Base-by-base conservation (phyloP, 1,140 invertebrate genomes). In the Drosophila neocordata region DNA sequence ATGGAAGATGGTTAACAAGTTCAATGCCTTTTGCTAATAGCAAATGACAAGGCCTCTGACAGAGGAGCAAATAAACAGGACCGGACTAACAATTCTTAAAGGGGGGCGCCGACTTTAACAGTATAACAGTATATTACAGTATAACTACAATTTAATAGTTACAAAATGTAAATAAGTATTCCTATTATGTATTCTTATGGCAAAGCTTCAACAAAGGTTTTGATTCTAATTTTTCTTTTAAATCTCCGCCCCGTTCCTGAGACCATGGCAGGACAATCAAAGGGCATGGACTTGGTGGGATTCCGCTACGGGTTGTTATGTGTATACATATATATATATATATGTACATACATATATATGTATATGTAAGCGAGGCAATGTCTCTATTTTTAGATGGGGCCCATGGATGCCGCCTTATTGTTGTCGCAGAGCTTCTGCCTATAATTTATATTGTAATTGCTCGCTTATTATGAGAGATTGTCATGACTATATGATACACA, bases 391-490 rank as follows among this genome's bases (percentile, higher is more conserved):
- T 58, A 53, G 57, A 34, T 52, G n/a, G 56, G 35, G 22, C 27
- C 27, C 35, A 44, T 34, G 31, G 31, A 57, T 7, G 9, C n/a
- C 59, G 34, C 57, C 66, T 61, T 65, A 64, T 73, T 66, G 38
- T 63, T 67, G 65, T 58, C 71, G 80, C 57, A 65, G 73, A 64
- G 69, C 61, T 64, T 65, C 51, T 69, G 70, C 69, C 77, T 69
- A 89, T 89, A 61, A 89, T 89, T 79, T 77, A 79, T 83, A 71
- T 72, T 69, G 72, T 73, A 88, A 88, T 80, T 77, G 79, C 69
- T 57, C 22, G 48, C 63, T 63, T 64, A 73, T 74, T 72, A 69
- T 65, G 68, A 70, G 57, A 64, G 71, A 73, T 66, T 60, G 41
- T 18, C 53, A 56, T 12, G 66, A 60, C 41, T 48, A 66, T 52